Base-by-base conservation (phyloP, 2,888 invertebrate genomes). In the Hypena proboscidalis region DNA sequence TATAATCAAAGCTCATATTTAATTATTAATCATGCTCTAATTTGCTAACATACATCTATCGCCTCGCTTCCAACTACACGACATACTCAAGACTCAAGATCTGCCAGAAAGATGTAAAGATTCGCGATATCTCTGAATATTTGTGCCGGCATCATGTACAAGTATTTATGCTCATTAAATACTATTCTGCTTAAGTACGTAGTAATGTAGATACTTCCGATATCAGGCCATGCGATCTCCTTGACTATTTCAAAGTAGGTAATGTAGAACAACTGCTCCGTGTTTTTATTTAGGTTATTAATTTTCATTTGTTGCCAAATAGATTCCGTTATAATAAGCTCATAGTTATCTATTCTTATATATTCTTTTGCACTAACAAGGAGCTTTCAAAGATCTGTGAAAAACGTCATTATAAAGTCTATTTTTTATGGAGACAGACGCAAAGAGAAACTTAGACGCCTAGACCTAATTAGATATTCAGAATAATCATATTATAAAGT, bases 201-300 rank as follows among this genome's bases (percentile, higher is more conserved):
- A 43, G 27, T 19, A 26, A 49, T 58, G 51, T 19, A 4, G 55
- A 34, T 62, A 56, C 55, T 61, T 47, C 20, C 19, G 53, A 32
- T 62, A 58, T 62, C 63, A 35, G 25, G 13, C 13, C 42, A 50
- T 35, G 50, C 55, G 38, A 58, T 54, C 55, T 27, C 19, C 10
- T 13, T 1, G 7, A 36, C 42, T 22, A 48, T 55, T 50, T 37
- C n/a, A 30, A 61, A 60, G 60, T 33, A 37, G 60, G 60, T 33
- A 37, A 63, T 50, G 53, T 36, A 44, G 9, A 31, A 45, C 13
- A 8, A 20, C 29, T 33, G 20, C n/a, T n/a, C n/a, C n/a, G 25
- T 3, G 36, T 22, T 22, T 39, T 41, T 35, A 40, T 31, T 55
- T 35, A 34, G 38, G n/a, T n/a, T 52, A 41, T 23, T 34, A 35